phyloP scores from a whole-genome alignment of 1,140 invertebrate genomes.

The Carposina sasakii region DNA sequence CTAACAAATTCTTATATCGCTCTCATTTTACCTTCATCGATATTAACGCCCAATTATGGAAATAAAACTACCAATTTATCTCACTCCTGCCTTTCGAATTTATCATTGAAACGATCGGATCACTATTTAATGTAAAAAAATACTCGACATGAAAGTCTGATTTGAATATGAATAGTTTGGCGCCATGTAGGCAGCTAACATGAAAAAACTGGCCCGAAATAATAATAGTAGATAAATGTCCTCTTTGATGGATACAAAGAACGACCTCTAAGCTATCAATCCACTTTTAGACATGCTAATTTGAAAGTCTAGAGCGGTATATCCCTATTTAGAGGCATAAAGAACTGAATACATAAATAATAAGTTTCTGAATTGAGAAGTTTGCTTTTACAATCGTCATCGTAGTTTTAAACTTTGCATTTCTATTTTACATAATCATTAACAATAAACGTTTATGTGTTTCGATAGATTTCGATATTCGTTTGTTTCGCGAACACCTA shows the following conservation, averaged over 20 bases:
- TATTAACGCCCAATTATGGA: constrained; percentile 27
- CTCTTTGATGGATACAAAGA: constrained; percentile 58
- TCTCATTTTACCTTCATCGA: too few species aligned
- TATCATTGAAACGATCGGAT: constrained; percentile 38
- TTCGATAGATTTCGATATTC: too few species aligned
- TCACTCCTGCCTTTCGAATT: constrained; percentile 35
- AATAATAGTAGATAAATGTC: constrained; percentile 67
- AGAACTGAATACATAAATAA: constrained; percentile 37
- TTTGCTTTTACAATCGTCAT: too few species aligned
- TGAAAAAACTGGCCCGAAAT: constrained; percentile 68
- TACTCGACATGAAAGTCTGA: constrained; percentile 59
- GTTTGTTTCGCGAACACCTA: too few species aligned
- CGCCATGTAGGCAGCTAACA: constrained; percentile 68
- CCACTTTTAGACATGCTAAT: constrained; percentile 63
- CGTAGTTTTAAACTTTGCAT: too few species aligned
- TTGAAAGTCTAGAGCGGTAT: constrained; percentile 51
- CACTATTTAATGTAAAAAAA: constrained; percentile 63
- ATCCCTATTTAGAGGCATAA: constrained; percentile 31
- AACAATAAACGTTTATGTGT: too few species aligned
- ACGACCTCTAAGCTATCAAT: constrained; percentile 51
- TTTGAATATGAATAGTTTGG: constrained; percentile 70
- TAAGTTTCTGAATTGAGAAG: too few species aligned
- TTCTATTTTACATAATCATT: too few species aligned
- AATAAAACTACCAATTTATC: constrained; percentile 31
- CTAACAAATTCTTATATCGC: too few species aligned